These are phyloP conservation scores for Microplitis demolitor DNA, from an alignment of 1,140 invertebrate genomes.

Conservation along the genomic window DNA sequence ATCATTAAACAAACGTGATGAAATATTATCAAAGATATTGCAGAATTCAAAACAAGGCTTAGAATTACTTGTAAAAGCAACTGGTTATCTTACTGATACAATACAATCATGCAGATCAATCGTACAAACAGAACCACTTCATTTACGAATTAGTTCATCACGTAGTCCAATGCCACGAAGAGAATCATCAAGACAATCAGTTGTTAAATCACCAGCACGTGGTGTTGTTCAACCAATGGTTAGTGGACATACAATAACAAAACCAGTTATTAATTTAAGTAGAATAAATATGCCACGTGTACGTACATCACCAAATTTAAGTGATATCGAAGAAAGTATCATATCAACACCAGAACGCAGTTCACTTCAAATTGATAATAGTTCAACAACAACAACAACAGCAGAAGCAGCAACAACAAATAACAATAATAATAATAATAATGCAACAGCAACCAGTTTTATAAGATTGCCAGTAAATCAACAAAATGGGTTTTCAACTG, in stretches of 20 bases:
- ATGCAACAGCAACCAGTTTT: too few relatives aligned
- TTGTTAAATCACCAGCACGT: conserved; percentile 51
- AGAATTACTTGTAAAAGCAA: conserved; percentile 41
- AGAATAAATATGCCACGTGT: conserved; percentile 52
- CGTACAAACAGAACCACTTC: conserved; percentile 20
- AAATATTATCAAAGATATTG: conserved; percentile 37
- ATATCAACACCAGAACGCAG: conserved; percentile 30
- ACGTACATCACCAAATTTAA: conserved; percentile 45
- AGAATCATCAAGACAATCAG: conserved; percentile 40
- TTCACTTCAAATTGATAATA: conserved; percentile 10
- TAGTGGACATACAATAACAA: conserved; percentile 57
- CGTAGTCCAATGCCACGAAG: conserved; percentile 37
- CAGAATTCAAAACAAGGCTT: conserved; percentile 45
- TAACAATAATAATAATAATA: too few relatives aligned
- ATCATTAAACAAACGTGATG: conserved; percentile 41
- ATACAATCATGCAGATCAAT: conserved; percentile 45
- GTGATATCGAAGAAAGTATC: conserved; percentile 47
- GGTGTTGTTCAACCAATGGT: conserved; percentile 60
- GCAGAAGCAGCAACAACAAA: neutral
- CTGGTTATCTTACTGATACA: conserved; percentile 39
- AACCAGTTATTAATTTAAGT: conserved; percentile 57
- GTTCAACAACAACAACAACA: neutral
- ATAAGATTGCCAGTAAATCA: conserved; percentile 3
- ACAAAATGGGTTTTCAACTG: conserved; percentile 27
- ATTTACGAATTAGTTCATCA: conserved; percentile 27